A percentile compares a stretch with the other conserved stretches of the same genome.
Conservation (phyloP, 2,888 invertebrate species). For the Trachelus iudaicus region DNA sequence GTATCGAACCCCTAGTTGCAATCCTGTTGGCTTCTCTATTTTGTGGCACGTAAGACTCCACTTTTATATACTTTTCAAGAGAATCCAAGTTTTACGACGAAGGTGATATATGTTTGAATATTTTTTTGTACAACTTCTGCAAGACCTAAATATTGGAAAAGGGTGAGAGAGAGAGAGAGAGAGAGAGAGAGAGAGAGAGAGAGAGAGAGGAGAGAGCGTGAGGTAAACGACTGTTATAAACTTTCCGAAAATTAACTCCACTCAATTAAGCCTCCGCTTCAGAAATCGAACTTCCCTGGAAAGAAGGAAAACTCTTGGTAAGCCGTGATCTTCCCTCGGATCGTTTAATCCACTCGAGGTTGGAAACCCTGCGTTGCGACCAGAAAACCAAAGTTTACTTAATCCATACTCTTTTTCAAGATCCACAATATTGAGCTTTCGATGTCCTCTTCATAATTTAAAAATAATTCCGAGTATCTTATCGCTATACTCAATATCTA, state of each 20-base stretch:
- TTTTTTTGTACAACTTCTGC: not conserved
- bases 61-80: not conserved
- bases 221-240: constrained; percentile 23
- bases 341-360: constrained; percentile 42
- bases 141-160: not conserved
- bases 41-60: not conserved
- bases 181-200: too few relatives aligned
- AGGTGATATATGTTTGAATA: not conserved
- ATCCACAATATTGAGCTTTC: not conserved
- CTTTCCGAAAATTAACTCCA: constrained; percentile 57
- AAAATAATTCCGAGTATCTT: not conserved
- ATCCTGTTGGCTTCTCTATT: not conserved
- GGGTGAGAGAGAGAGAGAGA: not conserved
- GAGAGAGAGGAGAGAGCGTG: constrained; percentile 24
- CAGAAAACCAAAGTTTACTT: constrained; percentile 23
- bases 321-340: constrained; percentile 7
- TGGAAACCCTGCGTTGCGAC: constrained; percentile 17
- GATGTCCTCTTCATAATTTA: not conserved
- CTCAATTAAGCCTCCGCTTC: constrained; percentile 52
- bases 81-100: not conserved
- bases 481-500: not conserved
- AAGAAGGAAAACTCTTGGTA: constrained; percentile 4
- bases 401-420: not conserved
- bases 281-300: constrained; percentile 43
- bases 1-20: constrained; percentile 30